phyloP scores from a whole-genome alignment of 2,888 invertebrate species.

The Odontomyia ornata region DNA sequence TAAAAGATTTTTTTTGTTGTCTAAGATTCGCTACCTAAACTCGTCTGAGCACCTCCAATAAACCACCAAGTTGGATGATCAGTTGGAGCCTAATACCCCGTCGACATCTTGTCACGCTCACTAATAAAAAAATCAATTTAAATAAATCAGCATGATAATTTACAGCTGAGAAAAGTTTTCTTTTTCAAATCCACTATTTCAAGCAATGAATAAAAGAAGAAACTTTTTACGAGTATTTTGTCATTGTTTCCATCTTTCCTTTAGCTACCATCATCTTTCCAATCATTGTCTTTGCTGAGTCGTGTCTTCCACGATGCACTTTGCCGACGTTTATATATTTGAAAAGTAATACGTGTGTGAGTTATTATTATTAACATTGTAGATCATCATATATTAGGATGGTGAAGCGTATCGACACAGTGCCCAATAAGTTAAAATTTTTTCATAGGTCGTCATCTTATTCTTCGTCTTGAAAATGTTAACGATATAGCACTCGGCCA shows the following conservation, averaged over 20 bases:
- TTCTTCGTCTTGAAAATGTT: too few species aligned
- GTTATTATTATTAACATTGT: constrained; percentile 41
- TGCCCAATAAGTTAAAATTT: not conserved
- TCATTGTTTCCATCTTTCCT: constrained; percentile 26
- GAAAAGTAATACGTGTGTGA: constrained; percentile 22
- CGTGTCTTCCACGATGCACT: too few species aligned
- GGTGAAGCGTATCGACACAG: constrained; percentile 24
- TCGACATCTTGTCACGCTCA: constrained; percentile 50
- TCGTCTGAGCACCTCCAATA: too few species aligned
- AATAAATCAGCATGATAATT: constrained; percentile 28
- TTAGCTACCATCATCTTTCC: constrained; percentile 7
- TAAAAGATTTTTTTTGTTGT: too few species aligned
- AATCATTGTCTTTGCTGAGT: too few species aligned
- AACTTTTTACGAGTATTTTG: constrained; percentile 44
- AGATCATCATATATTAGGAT: constrained; percentile 10
- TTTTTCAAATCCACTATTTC: not conserved
- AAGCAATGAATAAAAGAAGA: not conserved
- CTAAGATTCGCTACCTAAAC: too few species aligned
- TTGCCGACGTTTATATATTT: not conserved
- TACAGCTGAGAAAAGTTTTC: constrained; percentile 13
- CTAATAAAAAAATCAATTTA: constrained; percentile 1
- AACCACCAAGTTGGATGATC: too few species aligned
- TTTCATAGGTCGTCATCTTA: not conserved
- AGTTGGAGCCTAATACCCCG: constrained; percentile 65
- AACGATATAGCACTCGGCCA: too few species aligned